Evolutionary conservation across 2,797 vertebrate species (phyloP).

Genomic region (Girardinus metallicus): DNA sequence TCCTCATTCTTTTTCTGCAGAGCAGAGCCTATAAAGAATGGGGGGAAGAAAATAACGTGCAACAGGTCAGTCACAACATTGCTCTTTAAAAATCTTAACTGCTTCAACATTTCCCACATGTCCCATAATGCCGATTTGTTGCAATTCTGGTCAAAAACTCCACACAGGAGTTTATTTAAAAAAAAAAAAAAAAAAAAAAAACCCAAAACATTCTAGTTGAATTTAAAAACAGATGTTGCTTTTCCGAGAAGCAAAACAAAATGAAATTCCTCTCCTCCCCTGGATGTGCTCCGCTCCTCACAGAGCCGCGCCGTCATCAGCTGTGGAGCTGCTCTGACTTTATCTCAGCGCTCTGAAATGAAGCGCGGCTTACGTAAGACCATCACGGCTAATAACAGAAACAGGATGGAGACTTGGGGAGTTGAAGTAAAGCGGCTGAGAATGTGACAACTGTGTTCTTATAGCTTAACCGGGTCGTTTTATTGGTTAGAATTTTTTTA

Average conservation of each 20-base stretch:
- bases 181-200: too few species aligned
- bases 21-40: neutral
- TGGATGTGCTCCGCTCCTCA: neutral
- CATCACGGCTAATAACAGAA: neutral
- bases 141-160: neutral
- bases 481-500: neutral
- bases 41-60: neutral
- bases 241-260: neutral
- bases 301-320: neutral
- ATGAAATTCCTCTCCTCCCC: neutral
- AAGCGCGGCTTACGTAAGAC: conserved; percentile 39
- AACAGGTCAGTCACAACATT: neutral
- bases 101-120: neutral
- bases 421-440: neutral
- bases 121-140: neutral
- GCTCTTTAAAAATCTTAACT: neutral
- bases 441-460: neutral
- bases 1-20: conserved; percentile 5
- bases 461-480: neutral
- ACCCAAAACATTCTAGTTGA: neutral
- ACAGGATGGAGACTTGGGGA: neutral
- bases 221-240: neutral
- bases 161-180: neutral
- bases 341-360: conserved; percentile 10
- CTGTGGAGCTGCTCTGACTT: conserved; percentile 20